A percentile compares a stretch with the other conserved stretches of the same genome.
Conservation (phyloP, 2,797 vertebrate species). For the Enteromius mattozi region DNA sequence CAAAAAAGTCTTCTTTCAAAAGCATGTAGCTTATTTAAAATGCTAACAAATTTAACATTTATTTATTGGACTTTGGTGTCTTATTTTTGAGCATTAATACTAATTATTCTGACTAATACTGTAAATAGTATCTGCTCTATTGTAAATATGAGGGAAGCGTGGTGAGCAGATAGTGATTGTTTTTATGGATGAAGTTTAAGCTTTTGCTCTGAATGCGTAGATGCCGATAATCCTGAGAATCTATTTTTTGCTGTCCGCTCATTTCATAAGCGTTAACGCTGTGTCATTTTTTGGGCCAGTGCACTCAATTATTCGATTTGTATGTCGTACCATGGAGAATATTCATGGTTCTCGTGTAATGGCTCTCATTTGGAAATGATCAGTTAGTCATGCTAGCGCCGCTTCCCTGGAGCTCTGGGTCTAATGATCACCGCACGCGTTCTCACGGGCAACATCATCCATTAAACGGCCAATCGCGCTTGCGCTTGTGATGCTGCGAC, state of each 20-base stretch:
- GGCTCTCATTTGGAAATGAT: constrained; percentile 63
- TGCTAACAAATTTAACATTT: not conserved
- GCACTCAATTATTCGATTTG: constrained; percentile 59
- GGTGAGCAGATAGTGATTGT: not conserved
- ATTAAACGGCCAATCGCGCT: constrained; percentile 59
- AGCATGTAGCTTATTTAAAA: not conserved
- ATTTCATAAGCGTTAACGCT: constrained; percentile 42
- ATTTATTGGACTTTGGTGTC: not conserved
- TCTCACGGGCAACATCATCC: constrained; percentile 57
- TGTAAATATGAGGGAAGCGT: not conserved
- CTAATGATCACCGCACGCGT: constrained; percentile 52
- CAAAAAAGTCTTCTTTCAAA: not conserved
- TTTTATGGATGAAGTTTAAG: constrained; percentile 24
- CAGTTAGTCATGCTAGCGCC: constrained; percentile 58
- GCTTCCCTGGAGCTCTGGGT: constrained; percentile 54
- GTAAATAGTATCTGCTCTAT: not conserved
- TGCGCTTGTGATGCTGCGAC: constrained; percentile 43
- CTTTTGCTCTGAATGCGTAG: constrained; percentile 48
- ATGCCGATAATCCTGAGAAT: constrained; percentile 19
- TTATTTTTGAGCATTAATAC: not conserved
- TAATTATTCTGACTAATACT: not conserved
- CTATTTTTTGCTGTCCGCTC: constrained; percentile 38
- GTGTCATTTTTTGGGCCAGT: constrained; percentile 56
- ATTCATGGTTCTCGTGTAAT: constrained; percentile 62
- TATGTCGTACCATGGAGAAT: constrained; percentile 56